Evolutionary conservation across 2,113 vertebrate species (phyloP).

Genomic region (Dissostichus mawsoni): DNA sequence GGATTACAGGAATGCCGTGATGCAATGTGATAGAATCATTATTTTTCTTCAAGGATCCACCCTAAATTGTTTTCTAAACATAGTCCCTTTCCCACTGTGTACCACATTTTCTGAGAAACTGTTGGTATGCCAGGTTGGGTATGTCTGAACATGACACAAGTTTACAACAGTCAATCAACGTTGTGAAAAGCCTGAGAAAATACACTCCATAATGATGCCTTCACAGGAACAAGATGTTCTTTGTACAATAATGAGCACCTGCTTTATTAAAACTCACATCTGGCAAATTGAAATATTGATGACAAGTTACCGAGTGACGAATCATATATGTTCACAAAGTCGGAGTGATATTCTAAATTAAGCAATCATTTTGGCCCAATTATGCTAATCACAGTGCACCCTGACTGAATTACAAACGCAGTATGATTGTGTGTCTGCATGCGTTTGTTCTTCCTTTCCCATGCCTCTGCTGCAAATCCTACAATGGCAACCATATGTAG

Average conservation of each 20-base stretch:
- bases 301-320: not conserved
- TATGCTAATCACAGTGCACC: slow-evolving; percentile 13
- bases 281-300: slow-evolving; percentile 9
- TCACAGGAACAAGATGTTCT: slow-evolving; percentile 63
- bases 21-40: slow-evolving; percentile 31
- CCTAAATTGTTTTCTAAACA: slow-evolving; percentile 25
- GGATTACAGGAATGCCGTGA: slow-evolving; percentile 21
- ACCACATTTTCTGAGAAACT: slow-evolving; percentile 17
- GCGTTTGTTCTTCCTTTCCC: slow-evolving; percentile 45
- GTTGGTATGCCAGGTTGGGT: slow-evolving; percentile 32
- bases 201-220: not conserved
- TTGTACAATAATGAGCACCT: slow-evolving; percentile 57
- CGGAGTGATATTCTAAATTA: slow-evolving; percentile 17
- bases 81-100: slow-evolving; percentile 3
- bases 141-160: slow-evolving; percentile 29
- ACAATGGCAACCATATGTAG: slow-evolving; percentile 79
- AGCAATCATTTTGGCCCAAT: slow-evolving; percentile 3
- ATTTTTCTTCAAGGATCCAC: slow-evolving; percentile 27
- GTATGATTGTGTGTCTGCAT: slow-evolving; percentile 25
- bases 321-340: not conserved
- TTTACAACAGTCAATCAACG: slow-evolving; percentile 37
- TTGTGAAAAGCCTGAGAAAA: slow-evolving; percentile 25
- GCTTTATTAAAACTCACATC: slow-evolving; percentile 49
- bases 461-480: slow-evolving; percentile 42
- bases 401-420: slow-evolving; percentile 28